Evolutionary conservation across 1,140 invertebrate species (phyloP).

Genomic region (Cheumatopsyche charites): DNA sequence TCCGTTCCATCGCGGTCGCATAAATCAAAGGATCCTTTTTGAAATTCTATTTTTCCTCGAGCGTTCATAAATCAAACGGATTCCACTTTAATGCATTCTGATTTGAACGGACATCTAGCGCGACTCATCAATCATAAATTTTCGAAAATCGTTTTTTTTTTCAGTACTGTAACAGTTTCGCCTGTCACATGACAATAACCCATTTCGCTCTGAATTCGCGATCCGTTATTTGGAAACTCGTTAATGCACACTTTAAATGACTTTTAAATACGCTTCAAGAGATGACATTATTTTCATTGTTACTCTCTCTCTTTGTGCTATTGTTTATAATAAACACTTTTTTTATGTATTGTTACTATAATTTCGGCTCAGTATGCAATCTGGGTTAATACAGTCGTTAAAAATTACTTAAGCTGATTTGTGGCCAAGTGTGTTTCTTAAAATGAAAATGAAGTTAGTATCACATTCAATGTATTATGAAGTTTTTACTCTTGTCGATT

Average conservation of each 20-base stretch:
- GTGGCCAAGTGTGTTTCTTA: background rate
- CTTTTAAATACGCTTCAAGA: constrained; percentile 19
- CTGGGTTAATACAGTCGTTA: constrained; percentile 27
- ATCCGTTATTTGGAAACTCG: constrained; percentile 18
- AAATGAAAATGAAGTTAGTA: too few relatives aligned
- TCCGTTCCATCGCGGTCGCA: background rate
- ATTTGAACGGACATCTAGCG: constrained; percentile 7
- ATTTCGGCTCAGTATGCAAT: background rate
- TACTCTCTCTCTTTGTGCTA: constrained; percentile 7
- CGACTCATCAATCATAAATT: constrained; percentile 19
- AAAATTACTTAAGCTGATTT: constrained; percentile 20
- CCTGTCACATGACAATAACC: background rate
- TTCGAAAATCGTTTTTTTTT: background rate
- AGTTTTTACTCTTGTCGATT: too few relatives aligned
- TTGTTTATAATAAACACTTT: constrained; percentile 22
- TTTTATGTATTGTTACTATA: background rate
- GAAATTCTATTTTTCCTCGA: constrained; percentile 1
- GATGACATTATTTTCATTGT: constrained; percentile 27
- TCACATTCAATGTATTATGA: too few relatives aligned
- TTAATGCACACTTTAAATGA: constrained; percentile 27
- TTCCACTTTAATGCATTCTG: background rate
- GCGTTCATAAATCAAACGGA: constrained; percentile 11
- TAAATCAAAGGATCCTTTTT: background rate
- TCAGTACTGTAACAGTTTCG: background rate
- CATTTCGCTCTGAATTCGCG: background rate